phyloP scores from a whole-genome alignment of 1,140 invertebrate genomes.

The Drosophila chauvacae region DNA sequence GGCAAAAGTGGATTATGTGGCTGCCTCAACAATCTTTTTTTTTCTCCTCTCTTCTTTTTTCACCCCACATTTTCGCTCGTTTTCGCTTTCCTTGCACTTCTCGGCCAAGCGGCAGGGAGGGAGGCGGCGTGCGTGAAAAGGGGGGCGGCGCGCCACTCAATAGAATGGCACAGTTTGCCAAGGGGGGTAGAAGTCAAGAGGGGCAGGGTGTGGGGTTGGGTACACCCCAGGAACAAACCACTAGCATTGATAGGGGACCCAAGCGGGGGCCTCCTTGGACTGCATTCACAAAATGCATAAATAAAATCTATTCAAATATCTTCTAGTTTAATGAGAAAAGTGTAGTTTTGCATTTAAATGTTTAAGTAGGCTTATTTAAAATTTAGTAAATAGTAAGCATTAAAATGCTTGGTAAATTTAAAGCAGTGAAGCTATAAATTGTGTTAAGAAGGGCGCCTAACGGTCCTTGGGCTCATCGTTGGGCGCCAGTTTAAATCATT shows the following conservation, averaged over 20 bases:
- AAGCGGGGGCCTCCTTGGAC: background rate
- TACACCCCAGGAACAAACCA: conserved; percentile 15
- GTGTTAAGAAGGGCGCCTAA: background rate
- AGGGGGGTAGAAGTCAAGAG: background rate
- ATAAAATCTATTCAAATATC: conserved; percentile 22
- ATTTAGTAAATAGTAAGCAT: background rate
- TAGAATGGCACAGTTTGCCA: conserved; percentile 45
- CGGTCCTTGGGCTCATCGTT: too few relatives aligned
- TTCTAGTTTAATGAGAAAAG: background rate
- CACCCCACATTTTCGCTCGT: conserved; percentile 42
- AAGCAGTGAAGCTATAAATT: background rate
- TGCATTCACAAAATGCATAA: conserved; percentile 10
- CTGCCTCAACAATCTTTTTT: conserved; percentile 52
- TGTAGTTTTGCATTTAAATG: background rate
- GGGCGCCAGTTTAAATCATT: too few relatives aligned
- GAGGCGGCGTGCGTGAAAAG: conserved; percentile 26
- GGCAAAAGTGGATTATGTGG: conserved; percentile 78
- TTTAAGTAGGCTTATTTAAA: background rate
- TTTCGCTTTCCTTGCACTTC: conserved; percentile 53
- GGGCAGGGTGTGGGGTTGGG: background rate
- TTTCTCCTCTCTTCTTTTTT: conserved; percentile 31
- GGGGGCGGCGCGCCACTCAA: conserved; percentile 44
- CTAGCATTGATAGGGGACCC: conserved; percentile 28
- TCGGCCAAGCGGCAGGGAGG: conserved; percentile 17
- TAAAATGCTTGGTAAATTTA: background rate